Conservation (phyloP, 2,797 vertebrate genomes). For the Thripadectes ignobilis region DNA sequence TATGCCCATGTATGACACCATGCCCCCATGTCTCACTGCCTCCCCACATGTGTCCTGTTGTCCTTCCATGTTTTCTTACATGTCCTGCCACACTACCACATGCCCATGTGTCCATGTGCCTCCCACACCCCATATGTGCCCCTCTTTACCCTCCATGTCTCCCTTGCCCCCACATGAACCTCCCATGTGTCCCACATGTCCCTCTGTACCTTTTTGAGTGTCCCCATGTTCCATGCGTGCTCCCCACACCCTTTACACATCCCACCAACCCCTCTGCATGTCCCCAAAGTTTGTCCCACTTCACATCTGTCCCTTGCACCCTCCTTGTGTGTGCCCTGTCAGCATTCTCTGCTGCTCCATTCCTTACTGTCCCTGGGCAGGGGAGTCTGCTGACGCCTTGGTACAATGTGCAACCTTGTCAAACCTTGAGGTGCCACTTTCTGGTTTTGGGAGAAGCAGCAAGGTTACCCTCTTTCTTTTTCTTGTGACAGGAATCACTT, state of each 20-base stretch:
- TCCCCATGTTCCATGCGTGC: rapidly evolving
- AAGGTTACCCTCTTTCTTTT: not conserved
- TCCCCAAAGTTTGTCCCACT: not conserved
- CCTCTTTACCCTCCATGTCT: not conserved
- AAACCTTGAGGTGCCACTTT: not conserved
- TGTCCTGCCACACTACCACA: not conserved
- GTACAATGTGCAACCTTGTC: not conserved
- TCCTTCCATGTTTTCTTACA: not conserved
- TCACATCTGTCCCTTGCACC: not conserved
- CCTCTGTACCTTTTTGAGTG: not conserved
- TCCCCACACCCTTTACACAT: not conserved
- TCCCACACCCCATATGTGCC: not conserved
- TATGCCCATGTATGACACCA: not conserved
- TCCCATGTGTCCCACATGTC: not conserved
- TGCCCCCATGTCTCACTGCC: not conserved
- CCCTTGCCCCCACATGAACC: rapidly evolving
- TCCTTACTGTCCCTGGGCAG: not conserved
- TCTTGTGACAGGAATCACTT: not conserved
- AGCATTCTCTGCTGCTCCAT: not conserved
- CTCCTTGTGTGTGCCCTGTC: not conserved
- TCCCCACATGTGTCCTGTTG: not conserved
- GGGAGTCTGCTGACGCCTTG: rapidly evolving
- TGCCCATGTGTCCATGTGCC: not conserved
- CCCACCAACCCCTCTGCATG: not conserved
- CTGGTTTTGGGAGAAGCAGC: not conserved